phyloP scores from a whole-genome alignment of 2,888 invertebrate genomes.

The Tinea pellionella region DNA sequence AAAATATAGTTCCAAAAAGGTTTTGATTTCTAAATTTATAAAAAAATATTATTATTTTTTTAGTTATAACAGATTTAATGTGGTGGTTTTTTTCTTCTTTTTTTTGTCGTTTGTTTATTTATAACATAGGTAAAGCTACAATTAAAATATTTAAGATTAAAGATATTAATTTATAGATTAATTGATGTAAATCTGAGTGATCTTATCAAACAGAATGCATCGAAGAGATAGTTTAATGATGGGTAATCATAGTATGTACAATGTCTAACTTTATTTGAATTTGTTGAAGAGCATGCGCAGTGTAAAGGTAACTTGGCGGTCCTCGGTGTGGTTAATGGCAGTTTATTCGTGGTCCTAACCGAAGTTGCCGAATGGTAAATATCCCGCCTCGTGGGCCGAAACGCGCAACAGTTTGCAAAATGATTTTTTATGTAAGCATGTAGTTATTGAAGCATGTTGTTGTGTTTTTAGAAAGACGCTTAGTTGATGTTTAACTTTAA shows the following conservation, averaged over 20 bases:
- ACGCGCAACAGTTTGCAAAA: conserved; percentile 11
- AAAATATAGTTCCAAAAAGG: too few relatives aligned
- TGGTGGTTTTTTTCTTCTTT: too few relatives aligned
- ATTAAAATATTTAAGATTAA: too few relatives aligned
- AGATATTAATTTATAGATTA: too few relatives aligned
- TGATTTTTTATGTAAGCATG: conserved; percentile 55
- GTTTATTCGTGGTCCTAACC: conserved; percentile 3
- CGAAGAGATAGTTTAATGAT: background rate
- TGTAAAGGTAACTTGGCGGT: conserved; percentile 28
- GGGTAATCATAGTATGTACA: conserved; percentile 16
- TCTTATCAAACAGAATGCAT: background rate
- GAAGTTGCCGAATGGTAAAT: background rate
- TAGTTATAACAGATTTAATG: too few relatives aligned
- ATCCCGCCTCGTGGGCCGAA: background rate
- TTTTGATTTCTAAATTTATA: too few relatives aligned
- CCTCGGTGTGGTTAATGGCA: background rate
- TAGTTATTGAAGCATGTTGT: conserved; percentile 48
- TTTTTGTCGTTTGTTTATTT: too few relatives aligned
- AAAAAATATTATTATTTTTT: too few relatives aligned
- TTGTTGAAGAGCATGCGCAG: conserved; percentile 31
- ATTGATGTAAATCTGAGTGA: too few relatives aligned
- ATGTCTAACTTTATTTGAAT: conserved; percentile 23
- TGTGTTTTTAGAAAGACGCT: conserved; percentile 44
- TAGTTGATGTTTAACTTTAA: conserved; percentile 19
- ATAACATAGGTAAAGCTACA: too few relatives aligned